Conservation (phyloP, 1,140 invertebrate genomes). For the Meloidogyne chitwoodi region DNA sequence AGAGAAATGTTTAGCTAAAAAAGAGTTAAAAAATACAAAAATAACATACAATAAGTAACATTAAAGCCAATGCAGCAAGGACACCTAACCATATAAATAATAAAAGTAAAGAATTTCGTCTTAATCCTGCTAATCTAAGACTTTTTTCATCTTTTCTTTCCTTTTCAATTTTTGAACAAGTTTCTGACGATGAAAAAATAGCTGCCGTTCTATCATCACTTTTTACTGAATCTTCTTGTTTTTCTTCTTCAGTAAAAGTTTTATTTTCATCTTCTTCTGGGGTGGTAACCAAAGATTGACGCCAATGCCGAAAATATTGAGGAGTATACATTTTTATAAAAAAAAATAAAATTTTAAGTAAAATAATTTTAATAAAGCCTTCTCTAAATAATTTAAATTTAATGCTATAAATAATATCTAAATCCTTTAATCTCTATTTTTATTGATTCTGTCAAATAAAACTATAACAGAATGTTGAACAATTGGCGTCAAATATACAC, state of each 20-base stretch:
- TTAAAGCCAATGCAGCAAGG: conserved; percentile 30
- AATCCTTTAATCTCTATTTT: too few relatives aligned
- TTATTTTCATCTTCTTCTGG: neutral
- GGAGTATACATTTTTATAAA: neutral
- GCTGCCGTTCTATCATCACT: neutral
- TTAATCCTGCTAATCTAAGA: conserved; percentile 38
- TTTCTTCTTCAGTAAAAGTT: neutral
- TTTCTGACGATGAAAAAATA: neutral
- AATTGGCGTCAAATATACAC: too few relatives aligned
- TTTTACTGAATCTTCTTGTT: neutral
- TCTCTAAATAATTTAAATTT: too few relatives aligned
- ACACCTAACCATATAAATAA: conserved; percentile 41
- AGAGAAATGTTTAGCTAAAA: conserved; percentile 19
- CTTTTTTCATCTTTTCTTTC: conserved; percentile 17
- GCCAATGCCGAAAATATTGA: neutral
- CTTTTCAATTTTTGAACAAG: neutral
- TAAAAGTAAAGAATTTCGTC: conserved; percentile 30
- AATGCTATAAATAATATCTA: too few relatives aligned
- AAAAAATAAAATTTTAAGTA: too few relatives aligned
- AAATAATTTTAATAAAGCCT: too few relatives aligned
- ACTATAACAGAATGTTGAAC: too few relatives aligned
- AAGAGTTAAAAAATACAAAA: neutral
- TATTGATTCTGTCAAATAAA: too few relatives aligned
- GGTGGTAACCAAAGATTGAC: neutral
- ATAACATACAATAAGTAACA: conserved; percentile 34